Conservation (phyloP, 2,113 vertebrate genomes). For the Arenaria interpres region DNA sequence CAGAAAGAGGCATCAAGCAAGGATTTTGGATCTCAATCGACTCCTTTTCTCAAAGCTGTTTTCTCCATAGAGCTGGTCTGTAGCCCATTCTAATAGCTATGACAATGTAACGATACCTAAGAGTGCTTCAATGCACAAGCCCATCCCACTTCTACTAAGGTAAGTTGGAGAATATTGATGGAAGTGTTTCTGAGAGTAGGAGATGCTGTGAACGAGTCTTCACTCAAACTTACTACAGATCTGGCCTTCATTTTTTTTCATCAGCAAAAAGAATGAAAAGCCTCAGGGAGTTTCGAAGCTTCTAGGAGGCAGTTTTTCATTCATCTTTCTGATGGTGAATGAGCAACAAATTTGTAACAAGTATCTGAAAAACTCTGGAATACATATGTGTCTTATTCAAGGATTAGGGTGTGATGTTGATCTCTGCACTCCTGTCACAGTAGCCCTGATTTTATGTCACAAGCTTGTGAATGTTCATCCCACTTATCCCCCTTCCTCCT, state of each 20-base stretch:
- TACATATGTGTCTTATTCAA: not conserved
- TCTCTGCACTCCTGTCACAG: not conserved
- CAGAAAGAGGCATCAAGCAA: not conserved
- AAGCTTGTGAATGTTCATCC: not conserved
- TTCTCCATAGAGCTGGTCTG: not conserved
- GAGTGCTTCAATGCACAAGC: not conserved
- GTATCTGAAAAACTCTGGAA: not conserved
- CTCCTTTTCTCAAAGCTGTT: not conserved
- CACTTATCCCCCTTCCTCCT: not conserved
- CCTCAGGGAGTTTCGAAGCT: not conserved
- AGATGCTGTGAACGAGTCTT: not conserved
- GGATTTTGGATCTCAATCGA: not conserved
- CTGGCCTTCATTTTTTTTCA: not conserved
- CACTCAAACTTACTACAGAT: not conserved
- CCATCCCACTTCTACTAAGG: not conserved
- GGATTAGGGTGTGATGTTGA: not conserved
- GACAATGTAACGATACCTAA: not conserved
- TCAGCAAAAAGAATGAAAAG: not conserved
- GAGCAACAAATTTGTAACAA: not conserved
- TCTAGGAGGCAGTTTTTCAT: not conserved
- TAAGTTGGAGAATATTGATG: not conserved
- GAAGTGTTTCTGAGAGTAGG: not conserved
- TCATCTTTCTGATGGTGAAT: not conserved
- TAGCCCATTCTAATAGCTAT: not conserved
- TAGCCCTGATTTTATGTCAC: not conserved